Percentiles rank a stretch among this genome's conserved stretches.
phyloP scores from a whole-genome alignment of 1,140 invertebrate genomes.

The Dermatophagoides farinae region DNA sequence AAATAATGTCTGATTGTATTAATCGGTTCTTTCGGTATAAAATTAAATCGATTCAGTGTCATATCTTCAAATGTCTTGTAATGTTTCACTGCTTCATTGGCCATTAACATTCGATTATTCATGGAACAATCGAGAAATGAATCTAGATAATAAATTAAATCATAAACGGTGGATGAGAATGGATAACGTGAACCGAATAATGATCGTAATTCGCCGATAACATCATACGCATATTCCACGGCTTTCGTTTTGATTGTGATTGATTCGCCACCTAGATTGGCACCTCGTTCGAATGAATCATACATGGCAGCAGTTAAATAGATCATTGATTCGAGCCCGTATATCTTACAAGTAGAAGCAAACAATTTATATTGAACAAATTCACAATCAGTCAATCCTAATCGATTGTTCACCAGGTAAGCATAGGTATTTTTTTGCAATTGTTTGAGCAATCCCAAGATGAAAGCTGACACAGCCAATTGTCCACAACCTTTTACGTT shows the following conservation, averaged over 20 bases:
- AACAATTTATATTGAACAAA: constrained; percentile 31
- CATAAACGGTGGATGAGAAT: constrained; percentile 1
- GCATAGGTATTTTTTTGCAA: constrained; percentile 2
- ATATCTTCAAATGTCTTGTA: neutral
- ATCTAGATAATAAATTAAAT: constrained; percentile 13
- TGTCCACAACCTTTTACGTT: constrained; percentile 14
- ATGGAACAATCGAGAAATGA: constrained; percentile 11
- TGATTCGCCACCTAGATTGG: constrained; percentile 37
- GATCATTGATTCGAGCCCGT: constrained; percentile 53
- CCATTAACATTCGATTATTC: constrained; percentile 9
- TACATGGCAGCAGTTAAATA: constrained; percentile 47
- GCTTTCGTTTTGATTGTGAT: constrained; percentile 26
- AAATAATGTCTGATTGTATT: neutral
- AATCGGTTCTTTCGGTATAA: neutral
- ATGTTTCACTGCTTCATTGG: neutral
- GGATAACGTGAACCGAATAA: constrained; percentile 11
- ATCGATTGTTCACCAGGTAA: constrained; percentile 9
- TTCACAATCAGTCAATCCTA: constrained; percentile 11
- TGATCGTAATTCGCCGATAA: neutral
- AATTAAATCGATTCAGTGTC: neutral
- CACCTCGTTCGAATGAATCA: constrained; percentile 39
- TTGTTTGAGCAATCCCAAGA: constrained; percentile 13
- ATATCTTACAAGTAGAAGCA: constrained; percentile 33
- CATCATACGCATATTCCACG: constrained; percentile 3
- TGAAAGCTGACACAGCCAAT: neutral